Conservation (phyloP, 2,888 invertebrate species). For the Vannuccia rotundouncinata region DNA sequence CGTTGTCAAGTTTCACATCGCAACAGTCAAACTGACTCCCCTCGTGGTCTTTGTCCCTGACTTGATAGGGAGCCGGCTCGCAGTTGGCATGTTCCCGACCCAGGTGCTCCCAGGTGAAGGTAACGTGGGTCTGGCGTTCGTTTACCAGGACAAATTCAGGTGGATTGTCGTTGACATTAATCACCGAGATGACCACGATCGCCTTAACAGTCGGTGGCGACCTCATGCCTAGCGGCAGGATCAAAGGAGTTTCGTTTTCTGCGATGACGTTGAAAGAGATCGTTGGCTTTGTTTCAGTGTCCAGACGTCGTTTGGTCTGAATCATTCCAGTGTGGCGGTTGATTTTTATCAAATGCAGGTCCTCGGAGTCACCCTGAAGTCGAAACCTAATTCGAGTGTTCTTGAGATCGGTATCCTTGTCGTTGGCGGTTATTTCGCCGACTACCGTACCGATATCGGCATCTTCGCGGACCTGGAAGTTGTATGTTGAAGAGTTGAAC, state of each 20-base stretch:
- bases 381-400: background rate
- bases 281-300: background rate
- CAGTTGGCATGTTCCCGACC: background rate
- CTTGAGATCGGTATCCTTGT: background rate
- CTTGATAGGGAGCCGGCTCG: background rate
- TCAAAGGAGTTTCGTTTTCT: background rate
- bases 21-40: background rate
- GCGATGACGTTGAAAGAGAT: slow-evolving; percentile 12
- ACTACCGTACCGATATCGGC: background rate
- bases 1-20: background rate
- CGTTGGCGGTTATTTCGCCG: background rate
- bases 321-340: background rate
- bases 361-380: background rate
- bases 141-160: background rate
- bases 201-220: background rate
- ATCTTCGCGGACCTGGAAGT: background rate
- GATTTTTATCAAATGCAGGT: background rate
- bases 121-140: background rate
- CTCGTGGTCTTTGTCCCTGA: background rate
- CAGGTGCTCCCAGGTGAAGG: slow-evolving; percentile 4
- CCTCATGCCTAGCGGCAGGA: background rate
- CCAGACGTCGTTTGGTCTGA: background rate
- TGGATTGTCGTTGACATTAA: slow-evolving; percentile 4
- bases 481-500: slow-evolving; percentile 1
- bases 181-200: background rate